Base-by-base conservation (phyloP, 2,888 invertebrate genomes). In the Phortica okadai region DNA sequence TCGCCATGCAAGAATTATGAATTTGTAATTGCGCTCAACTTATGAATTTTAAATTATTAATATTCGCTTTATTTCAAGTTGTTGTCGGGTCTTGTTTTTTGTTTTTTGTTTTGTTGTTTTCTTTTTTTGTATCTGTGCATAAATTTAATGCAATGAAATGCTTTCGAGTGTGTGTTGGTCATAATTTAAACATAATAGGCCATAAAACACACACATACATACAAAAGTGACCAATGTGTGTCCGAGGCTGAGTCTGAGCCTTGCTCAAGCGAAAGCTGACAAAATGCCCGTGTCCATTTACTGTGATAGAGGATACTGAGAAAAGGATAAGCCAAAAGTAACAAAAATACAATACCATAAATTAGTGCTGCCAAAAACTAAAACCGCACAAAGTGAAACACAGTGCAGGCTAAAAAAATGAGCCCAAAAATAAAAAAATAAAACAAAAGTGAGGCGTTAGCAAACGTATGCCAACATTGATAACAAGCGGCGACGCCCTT, bases 101-200 rank as follows among this genome's bases (percentile, higher is more conserved):
- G 14, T 14, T 14, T 66, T 42, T 41, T 33, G 44, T 44, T 44
- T 21, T 6, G 21, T 45, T n/a, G n/a, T n/a, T n/a, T 21, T 45
- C 11, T 16, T 50, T 69, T 69, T 25, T 41, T 69, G 69, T 44
- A 44, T 4, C 33, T 33, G 33, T 33, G 33, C 33, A 33, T 33
- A 33, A 33, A 33, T 50, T 69, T 69, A 45, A 69, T 16, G 21
- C 14, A 72, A 16, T 72, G 54, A 8, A 50, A 70, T 45, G 45
- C 45, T 54, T 70, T 54, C 54, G 8, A 6, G 7, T 70, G 21
- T 21, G 45, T 11, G 87, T 82, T 79, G 77, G 86, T 86, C 84
- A 85, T 85, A 85, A 86, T 85, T 85, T 80, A 85, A 78, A 67
- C 80, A 83, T 87, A 87, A 85, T 85, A 86, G 85, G 85, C 86